Evolutionary conservation across 2,888 invertebrate genomes (phyloP).

Genomic region (Macaria notata): DNA sequence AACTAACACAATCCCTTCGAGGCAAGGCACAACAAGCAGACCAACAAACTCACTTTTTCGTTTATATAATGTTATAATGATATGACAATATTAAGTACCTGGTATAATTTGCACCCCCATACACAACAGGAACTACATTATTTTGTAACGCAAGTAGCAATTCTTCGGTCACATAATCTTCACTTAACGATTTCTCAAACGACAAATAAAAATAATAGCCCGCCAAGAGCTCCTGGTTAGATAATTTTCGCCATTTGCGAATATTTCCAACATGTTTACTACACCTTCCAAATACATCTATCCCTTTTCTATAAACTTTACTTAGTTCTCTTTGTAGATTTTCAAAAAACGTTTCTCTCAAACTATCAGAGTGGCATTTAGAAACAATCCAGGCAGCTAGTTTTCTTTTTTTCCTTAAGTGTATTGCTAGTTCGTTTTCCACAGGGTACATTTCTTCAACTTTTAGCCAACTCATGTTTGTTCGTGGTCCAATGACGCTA

Average conservation of each 20-base stretch:
- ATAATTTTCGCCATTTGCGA: constrained; percentile 32
- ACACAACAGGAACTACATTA: constrained; percentile 59
- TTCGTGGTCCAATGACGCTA: constrained; percentile 46
- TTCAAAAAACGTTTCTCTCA: constrained; percentile 39
- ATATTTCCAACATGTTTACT: constrained; percentile 44
- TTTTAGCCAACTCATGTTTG: constrained; percentile 47
- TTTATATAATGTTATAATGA: too few relatives aligned
- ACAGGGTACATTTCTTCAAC: constrained; percentile 45
- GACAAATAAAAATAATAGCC: constrained; percentile 62
- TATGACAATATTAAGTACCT: constrained; percentile 41
- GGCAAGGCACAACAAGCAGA: too few relatives aligned
- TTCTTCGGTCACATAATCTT: constrained; percentile 67
- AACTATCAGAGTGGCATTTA: constrained; percentile 44
- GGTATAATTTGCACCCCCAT: constrained; percentile 61
- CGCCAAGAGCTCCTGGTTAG: too few relatives aligned
- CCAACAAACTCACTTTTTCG: too few relatives aligned
- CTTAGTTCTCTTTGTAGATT: constrained; percentile 39
- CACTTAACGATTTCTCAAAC: constrained; percentile 58
- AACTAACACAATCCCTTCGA: too few relatives aligned
- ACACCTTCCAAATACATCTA: constrained; percentile 56
- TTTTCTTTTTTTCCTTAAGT: constrained; percentile 45
- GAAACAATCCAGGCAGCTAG: constrained; percentile 63
- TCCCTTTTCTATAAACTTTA: constrained; percentile 26
- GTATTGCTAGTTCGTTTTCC: constrained; percentile 38
- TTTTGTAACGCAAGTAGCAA: constrained; percentile 50